Evolutionary conservation across 2,797 vertebrate species (phyloP).

Genomic region (Myotis planiceps): DNA sequence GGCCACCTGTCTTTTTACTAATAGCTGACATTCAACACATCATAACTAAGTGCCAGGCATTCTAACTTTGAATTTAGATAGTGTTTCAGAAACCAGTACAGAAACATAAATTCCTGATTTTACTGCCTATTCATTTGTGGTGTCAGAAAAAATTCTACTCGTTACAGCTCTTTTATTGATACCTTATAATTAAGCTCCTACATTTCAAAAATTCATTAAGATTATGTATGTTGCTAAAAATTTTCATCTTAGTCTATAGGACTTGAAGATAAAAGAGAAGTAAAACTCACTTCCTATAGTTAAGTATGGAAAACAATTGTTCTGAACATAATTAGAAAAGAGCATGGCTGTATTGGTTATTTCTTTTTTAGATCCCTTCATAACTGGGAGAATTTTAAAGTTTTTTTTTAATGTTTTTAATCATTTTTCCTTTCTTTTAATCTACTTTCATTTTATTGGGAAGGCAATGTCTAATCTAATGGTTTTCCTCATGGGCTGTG

Average conservation of each 20-base stretch:
- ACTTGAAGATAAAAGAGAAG: neutral
- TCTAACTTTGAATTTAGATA: neutral
- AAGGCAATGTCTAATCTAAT: neutral
- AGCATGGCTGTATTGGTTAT: neutral
- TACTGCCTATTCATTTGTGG: neutral
- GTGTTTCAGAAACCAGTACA: conserved; percentile 1
- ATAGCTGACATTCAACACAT: neutral
- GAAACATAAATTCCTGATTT: neutral
- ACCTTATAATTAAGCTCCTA: neutral
- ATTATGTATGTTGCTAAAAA: neutral
- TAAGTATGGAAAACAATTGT: conserved; percentile 14
- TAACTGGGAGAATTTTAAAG: neutral
- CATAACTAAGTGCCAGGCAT: neutral
- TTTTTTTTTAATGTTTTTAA: conserved; percentile 17
- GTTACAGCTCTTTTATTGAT: neutral
- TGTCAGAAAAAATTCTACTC: neutral
- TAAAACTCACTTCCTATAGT: neutral
- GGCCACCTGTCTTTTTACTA: neutral
- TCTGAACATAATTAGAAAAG: neutral
- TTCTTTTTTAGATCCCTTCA: conserved; percentile 7
- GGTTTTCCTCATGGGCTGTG: neutral
- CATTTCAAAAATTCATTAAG: neutral
- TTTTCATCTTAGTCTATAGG: neutral
- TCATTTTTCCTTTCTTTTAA: neutral
- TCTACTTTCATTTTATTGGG: neutral